Evolutionary conservation across 2,888 invertebrate species (phyloP).

Genomic region (Eilema griseolum): DNA sequence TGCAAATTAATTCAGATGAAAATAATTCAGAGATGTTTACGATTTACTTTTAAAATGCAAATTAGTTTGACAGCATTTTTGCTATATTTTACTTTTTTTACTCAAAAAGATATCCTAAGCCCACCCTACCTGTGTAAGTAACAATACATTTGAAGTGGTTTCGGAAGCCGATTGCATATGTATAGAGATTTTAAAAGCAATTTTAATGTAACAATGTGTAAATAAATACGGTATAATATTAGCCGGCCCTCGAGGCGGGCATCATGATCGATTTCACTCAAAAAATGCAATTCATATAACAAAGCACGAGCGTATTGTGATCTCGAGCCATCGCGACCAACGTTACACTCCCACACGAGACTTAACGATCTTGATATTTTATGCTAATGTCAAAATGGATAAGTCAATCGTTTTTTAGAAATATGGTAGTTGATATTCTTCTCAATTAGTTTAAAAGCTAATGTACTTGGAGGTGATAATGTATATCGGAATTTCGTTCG

Average conservation of each 20-base stretch:
- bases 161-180: conserved; percentile 38
- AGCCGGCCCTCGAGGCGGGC: conserved; percentile 63
- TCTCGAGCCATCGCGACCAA: conserved; percentile 58
- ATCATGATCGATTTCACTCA: conserved; percentile 81
- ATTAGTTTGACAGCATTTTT: not conserved
- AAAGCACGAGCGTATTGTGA: conserved; percentile 79
- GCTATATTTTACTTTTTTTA: not conserved
- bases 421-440: conserved; percentile 18
- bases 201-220: conserved; percentile 67
- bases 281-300: conserved; percentile 83
- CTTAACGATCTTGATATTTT: conserved; percentile 65
- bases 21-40: not conserved
- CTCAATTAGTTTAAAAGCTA: not conserved
- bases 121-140: conserved; percentile 15
- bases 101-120: conserved; percentile 3
- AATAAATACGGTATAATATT: conserved; percentile 74
- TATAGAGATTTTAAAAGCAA: conserved; percentile 43
- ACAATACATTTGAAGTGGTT: conserved; percentile 33
- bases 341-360: conserved; percentile 64
- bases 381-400: conserved; percentile 15
- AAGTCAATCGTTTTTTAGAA: conserved; percentile 22
- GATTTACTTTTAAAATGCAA: not conserved
- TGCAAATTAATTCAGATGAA: not conserved
- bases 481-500: not conserved
- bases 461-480: not conserved